Percentiles rank a stretch among this genome's conserved stretches.
Conservation (phyloP, 2,113 vertebrate genomes). For the Ailurus styani region DNA sequence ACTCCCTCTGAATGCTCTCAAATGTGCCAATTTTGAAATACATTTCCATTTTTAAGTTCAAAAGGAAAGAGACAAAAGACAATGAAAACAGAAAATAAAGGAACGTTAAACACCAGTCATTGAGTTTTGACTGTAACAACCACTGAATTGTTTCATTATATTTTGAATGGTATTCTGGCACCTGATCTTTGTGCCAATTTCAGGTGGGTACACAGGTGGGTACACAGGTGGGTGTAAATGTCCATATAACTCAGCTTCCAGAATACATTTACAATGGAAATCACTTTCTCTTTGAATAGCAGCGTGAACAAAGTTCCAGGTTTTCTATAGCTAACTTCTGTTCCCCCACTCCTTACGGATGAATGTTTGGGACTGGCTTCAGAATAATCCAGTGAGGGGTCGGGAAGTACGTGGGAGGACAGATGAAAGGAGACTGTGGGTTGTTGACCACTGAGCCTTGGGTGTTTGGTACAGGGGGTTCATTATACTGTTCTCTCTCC, state of each 20-base stretch:
- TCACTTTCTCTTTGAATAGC: not conserved
- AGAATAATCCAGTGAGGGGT: not conserved
- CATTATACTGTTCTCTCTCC: not conserved
- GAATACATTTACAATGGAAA: not conserved
- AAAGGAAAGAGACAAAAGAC: not conserved
- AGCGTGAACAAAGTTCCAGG: not conserved
- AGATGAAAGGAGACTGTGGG: not conserved
- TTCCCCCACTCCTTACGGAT: not conserved
- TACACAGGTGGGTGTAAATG: not conserved
- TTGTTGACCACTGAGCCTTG: not conserved
- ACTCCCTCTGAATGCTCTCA: fast-evolving
- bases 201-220: not conserved
- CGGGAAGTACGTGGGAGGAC: not conserved
- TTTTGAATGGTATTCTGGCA: not conserved
- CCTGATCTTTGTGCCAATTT: not conserved
- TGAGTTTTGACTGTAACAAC: not conserved
- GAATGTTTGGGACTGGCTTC: not conserved
- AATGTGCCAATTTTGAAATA: not conserved
- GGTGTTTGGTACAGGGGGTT: not conserved
- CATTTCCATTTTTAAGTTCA: not conserved
- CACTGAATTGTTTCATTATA: not conserved
- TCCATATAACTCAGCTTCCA: not conserved
- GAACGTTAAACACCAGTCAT: not conserved
- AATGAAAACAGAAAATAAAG: slow-evolving; percentile 4
- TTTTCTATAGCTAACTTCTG: slow-evolving; percentile 51